Evolutionary conservation across 2,888 invertebrate genomes (phyloP), one percentile per base, ranked within the genome.

Genomic region (Hydropsyche betteni): DNA sequence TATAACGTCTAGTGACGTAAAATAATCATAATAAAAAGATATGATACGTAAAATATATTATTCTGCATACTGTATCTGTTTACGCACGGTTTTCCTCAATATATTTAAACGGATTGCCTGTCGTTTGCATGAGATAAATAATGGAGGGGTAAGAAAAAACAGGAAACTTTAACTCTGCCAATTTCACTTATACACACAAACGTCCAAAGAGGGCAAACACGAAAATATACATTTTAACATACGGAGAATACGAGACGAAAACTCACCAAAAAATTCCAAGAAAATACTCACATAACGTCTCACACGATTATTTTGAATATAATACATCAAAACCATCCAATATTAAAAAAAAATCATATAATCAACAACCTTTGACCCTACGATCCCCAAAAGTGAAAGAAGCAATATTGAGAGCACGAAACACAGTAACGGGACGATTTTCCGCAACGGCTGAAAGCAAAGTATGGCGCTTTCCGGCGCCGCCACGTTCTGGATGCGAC

Each of bases 401-500:
- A 36, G 16, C 64, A 34, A 34, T 64, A 64, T 64, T 4, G 44
- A 44, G 4, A 44, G 24, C 34, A 44, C 10, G 33, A 64, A 24
- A 14, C n/a, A 64, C 24, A 64, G 2, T 3, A 24, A 14, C 8
- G 34, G 70, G 34, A 16, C 5, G n/a, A 8, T 69, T 69, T 69
- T 69, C 38, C 38, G 36, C 12, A 36, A 68, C 24, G 4, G 8
- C 16, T 4, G 34, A 8, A n/a, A 14, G 44, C 34, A 51, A 44
- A 34, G 68, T 36, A 24, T 36, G 14, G 69, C 52, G 68, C 72
- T 76, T 76, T 64, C 44, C 68, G 52, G 50, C 68, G n/a, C n/a
- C n/a, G 24, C 16, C 14, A 3, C 14, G 64, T 64, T 64, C 64
- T 52, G 76, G 71, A 76, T 78, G 78, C 78, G 74, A 78, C 78